Percentiles rank a stretch among this genome's conserved stretches.
phyloP scores from a whole-genome alignment of 2,888 invertebrate species.

The Ormyrus thymus region DNA sequence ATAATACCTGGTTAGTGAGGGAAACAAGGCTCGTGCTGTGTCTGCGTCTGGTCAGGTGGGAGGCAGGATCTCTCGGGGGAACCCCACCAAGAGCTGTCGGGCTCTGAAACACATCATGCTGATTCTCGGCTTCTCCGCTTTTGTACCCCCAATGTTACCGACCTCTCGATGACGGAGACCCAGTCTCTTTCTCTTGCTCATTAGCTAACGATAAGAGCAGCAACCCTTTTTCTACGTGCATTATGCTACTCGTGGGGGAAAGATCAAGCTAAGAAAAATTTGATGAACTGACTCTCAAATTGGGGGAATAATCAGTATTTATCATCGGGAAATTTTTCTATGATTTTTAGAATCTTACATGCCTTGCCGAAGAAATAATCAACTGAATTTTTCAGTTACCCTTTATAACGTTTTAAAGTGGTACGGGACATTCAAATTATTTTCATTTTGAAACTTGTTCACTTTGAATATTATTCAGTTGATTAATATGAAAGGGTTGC shows the following conservation, averaged over 20 bases:
- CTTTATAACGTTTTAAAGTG: too few species aligned
- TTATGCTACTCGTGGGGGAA: too few species aligned
- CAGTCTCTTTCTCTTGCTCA: slow-evolving; percentile 18
- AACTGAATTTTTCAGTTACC: too few species aligned
- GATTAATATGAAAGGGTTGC: slow-evolving; percentile 11
- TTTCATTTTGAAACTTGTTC: neutral
- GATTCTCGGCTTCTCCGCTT: slow-evolving; percentile 50
- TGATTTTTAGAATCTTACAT: too few species aligned
- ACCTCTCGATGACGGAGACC: neutral
- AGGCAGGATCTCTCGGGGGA: slow-evolving; percentile 75
- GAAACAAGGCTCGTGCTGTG: slow-evolving; percentile 85
- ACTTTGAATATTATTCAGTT: neutral
- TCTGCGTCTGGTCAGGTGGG: slow-evolving; percentile 84
- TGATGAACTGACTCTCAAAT: too few species aligned
- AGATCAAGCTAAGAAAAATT: too few species aligned
- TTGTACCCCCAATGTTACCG: slow-evolving; percentile 3
- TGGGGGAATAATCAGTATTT: too few species aligned
- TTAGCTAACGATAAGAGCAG: slow-evolving; percentile 2
- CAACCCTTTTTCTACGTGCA: neutral
- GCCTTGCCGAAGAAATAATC: too few species aligned
- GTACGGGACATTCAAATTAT: too few species aligned
- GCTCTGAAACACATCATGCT: slow-evolving; percentile 77
- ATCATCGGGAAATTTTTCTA: too few species aligned
- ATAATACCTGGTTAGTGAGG: slow-evolving; percentile 79
- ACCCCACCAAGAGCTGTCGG: slow-evolving; percentile 76